Conservation (phyloP, 2,888 invertebrate genomes). For the Tholera decimalis region DNA sequence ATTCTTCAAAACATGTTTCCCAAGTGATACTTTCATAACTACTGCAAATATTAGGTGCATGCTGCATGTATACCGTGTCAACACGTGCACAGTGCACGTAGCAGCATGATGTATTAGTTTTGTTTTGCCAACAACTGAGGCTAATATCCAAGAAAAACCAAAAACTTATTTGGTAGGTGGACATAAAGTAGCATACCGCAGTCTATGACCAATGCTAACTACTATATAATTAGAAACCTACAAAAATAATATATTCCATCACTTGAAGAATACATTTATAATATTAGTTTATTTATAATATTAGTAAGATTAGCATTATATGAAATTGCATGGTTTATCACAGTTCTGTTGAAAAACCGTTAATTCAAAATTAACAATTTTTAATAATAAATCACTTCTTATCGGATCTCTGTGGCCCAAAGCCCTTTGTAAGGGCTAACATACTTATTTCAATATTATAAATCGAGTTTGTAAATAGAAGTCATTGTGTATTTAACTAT, state of each 20-base stretch:
- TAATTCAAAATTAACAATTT: neutral
- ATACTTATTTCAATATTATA: too few relatives aligned
- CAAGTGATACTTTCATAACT: constrained; percentile 7
- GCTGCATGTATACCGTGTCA: neutral
- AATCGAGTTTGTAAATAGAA: too few relatives aligned
- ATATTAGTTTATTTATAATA: too few relatives aligned
- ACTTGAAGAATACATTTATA: too few relatives aligned
- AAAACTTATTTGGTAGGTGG: constrained; percentile 1
- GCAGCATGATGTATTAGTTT: constrained; percentile 40
- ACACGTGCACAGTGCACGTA: constrained; percentile 26
- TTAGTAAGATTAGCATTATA: too few relatives aligned
- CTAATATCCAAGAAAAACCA: constrained; percentile 35
- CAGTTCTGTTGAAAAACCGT: neutral
- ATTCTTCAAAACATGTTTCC: neutral
- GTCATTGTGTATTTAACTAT: too few relatives aligned
- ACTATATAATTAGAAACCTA: too few relatives aligned
- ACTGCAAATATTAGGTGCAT: neutral
- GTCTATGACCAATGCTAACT: too few relatives aligned
- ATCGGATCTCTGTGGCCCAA: too few relatives aligned
- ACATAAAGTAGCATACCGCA: neutral
- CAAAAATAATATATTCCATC: too few relatives aligned
- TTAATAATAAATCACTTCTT: too few relatives aligned
- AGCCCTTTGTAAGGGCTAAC: too few relatives aligned
- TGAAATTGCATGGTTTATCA: neutral
- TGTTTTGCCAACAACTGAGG: constrained; percentile 35